phyloP scores from a whole-genome alignment of 1,140 invertebrate species.

The Homalodisca vitripennis region DNA sequence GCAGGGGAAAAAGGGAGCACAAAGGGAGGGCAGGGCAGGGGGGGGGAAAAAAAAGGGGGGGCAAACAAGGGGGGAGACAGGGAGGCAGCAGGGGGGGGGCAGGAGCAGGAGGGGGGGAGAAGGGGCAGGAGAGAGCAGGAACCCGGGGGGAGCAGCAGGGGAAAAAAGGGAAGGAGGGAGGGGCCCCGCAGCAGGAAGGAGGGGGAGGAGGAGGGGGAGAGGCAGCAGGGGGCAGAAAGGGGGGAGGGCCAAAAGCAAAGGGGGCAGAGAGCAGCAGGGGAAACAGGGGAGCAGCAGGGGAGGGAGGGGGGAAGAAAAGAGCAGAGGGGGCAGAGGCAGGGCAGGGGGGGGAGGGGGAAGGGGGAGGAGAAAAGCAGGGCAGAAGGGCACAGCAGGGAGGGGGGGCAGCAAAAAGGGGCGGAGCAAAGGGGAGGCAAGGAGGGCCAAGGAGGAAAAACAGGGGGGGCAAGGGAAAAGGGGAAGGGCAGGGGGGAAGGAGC shows the following conservation, averaged over 20 bases:
- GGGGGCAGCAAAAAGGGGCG: too few relatives aligned
- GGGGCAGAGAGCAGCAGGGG: not conserved
- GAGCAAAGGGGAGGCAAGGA: too few relatives aligned
- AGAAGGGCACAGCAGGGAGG: too few relatives aligned
- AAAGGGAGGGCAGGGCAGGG: not conserved
- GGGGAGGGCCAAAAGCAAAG: not conserved
- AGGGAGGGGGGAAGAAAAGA: constrained; percentile 4
- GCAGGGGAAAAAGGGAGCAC: not conserved
- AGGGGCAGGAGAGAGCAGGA: not conserved
- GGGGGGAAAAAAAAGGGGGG: not conserved
- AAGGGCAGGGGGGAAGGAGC: not conserved
- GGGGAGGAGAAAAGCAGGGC: too few relatives aligned
- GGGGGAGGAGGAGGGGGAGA: not conserved
- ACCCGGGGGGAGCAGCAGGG: not conserved
- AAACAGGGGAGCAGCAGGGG: not conserved
- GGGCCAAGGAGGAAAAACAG: too few relatives aligned
- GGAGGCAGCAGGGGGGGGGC: too few relatives aligned
- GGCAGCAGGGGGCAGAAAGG: not conserved
- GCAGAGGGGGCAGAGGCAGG: too few relatives aligned
- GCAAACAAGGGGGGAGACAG: not conserved
- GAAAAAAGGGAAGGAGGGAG: not conserved
- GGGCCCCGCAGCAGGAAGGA: not conserved
- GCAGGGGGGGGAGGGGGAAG: too few relatives aligned
- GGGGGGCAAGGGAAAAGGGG: not conserved
- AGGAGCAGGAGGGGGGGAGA: too few relatives aligned